Percentiles rank a stretch among this genome's conserved stretches.
phyloP scores from a whole-genome alignment of 2,888 invertebrate genomes.

The Caenorhabditis zanzibari region DNA sequence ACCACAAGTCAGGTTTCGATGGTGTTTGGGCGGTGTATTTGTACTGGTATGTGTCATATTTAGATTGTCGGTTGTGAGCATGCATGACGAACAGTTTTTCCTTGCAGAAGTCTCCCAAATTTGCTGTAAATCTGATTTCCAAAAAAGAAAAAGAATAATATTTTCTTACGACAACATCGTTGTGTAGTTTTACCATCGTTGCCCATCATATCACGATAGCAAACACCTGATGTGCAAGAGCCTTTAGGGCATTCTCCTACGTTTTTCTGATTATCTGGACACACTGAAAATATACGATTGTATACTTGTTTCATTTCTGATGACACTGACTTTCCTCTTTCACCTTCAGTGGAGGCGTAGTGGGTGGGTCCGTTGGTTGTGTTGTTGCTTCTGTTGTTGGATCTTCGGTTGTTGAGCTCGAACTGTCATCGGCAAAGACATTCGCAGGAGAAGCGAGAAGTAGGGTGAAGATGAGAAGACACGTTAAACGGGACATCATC shows the following conservation, averaged over 20 bases:
- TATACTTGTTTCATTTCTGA: no score
- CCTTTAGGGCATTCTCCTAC: no score
- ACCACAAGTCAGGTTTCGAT: background rate
- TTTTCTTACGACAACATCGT: conserved; percentile 1
- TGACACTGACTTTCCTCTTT: no score
- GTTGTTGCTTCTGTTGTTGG: no score
- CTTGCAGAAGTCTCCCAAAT: background rate
- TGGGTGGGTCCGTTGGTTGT: background rate
- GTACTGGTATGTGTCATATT: background rate
- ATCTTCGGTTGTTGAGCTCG: no score
- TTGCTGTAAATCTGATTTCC: background rate
- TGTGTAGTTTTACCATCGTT: no score
- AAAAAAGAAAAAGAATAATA: no score
- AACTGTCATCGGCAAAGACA: background rate
- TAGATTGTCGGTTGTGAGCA: background rate
- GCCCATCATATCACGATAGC: background rate
- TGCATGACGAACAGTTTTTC: background rate
- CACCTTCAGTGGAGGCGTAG: background rate
- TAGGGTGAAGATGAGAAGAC: conserved; percentile 46
- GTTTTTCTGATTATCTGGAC: no score
- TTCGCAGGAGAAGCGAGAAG: background rate
- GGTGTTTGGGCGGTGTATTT: no score
- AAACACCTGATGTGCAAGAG: background rate
- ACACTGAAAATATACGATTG: background rate
- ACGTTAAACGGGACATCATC: conserved; percentile 56